Conservation (phyloP, 2,888 invertebrate species). For the Dasypolia templi region DNA sequence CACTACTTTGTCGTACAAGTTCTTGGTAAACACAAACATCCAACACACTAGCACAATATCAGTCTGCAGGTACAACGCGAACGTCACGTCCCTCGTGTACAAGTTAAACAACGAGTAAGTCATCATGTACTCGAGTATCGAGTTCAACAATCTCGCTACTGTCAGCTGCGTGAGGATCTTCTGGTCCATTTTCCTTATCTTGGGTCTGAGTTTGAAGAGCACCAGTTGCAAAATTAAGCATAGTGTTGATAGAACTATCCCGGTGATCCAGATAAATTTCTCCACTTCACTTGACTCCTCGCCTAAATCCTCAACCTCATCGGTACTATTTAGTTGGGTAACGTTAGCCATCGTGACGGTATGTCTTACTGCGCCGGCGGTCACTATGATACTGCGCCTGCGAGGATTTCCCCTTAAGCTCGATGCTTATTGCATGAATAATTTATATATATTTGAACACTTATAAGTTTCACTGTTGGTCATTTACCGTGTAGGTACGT, state of each 20-base stretch:
- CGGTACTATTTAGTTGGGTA: constrained; percentile 18
- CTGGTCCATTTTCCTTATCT: constrained; percentile 79
- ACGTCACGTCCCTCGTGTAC: constrained; percentile 58
- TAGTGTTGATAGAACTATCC: constrained; percentile 72
- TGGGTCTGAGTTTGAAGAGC: constrained; percentile 69
- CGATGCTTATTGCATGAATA: background rate
- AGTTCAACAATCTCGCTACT: constrained; percentile 74
- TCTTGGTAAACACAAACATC: constrained; percentile 83
- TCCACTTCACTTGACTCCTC: background rate
- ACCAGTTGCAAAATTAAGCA: constrained; percentile 72
- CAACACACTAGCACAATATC: constrained; percentile 78
- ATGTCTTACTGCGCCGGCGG: constrained; percentile 3
- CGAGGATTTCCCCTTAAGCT: constrained; percentile 12
- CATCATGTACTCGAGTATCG: constrained; percentile 72
- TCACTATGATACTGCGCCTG: constrained; percentile 24
- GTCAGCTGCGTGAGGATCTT: constrained; percentile 78
- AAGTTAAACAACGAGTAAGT: constrained; percentile 20
- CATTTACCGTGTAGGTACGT: background rate
- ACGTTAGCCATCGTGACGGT: constrained; percentile 35
- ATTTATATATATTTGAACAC: background rate
- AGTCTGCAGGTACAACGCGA: constrained; percentile 73
- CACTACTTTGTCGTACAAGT: constrained; percentile 81
- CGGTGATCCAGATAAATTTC: constrained; percentile 71
- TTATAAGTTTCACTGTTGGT: background rate
- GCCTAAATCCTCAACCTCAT: background rate